Evolutionary conservation across 2,888 invertebrate genomes (phyloP).

Genomic region (Trichopoda pennipes): DNA sequence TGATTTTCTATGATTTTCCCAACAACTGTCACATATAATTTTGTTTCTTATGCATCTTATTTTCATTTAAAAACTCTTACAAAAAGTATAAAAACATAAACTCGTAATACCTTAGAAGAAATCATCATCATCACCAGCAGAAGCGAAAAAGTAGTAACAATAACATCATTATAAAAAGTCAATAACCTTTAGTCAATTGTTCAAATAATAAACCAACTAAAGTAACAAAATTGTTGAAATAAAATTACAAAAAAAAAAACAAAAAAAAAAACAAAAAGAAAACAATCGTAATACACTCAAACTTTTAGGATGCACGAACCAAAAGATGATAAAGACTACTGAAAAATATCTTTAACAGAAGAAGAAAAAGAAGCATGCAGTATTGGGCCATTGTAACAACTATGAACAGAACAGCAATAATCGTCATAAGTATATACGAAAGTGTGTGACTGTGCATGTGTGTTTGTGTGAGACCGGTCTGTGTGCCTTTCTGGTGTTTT

Average conservation of each 20-base stretch:
- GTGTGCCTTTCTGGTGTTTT: neutral
- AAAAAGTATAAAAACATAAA: slow-evolving; percentile 5
- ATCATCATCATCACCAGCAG: slow-evolving; percentile 40
- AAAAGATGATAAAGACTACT: slow-evolving; percentile 42
- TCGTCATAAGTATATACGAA: neutral
- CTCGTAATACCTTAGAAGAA: slow-evolving; percentile 14
- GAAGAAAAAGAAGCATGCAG: slow-evolving; percentile 37
- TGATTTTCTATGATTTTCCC: neutral
- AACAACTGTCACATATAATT: slow-evolving; percentile 49
- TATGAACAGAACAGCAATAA: slow-evolving; percentile 6
- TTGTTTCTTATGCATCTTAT: slow-evolving; percentile 26
- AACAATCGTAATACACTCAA: slow-evolving; percentile 36
- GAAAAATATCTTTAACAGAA: slow-evolving; percentile 31
- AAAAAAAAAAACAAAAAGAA: slow-evolving; percentile 26
- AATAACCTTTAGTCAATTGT: slow-evolving; percentile 63
- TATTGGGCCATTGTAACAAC: slow-evolving; percentile 43
- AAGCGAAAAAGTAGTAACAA: slow-evolving; percentile 55
- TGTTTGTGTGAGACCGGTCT: neutral
- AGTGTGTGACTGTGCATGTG: neutral
- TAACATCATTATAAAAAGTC: slow-evolving; percentile 67
- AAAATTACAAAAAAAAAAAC: too few species aligned
- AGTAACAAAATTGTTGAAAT: slow-evolving; percentile 20
- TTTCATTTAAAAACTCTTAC: neutral
- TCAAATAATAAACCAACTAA: slow-evolving; percentile 51
- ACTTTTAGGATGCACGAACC: slow-evolving; percentile 58